Conservation (phyloP, 2,113 vertebrate species). For the Petrocephalus microphthalmus region DNA sequence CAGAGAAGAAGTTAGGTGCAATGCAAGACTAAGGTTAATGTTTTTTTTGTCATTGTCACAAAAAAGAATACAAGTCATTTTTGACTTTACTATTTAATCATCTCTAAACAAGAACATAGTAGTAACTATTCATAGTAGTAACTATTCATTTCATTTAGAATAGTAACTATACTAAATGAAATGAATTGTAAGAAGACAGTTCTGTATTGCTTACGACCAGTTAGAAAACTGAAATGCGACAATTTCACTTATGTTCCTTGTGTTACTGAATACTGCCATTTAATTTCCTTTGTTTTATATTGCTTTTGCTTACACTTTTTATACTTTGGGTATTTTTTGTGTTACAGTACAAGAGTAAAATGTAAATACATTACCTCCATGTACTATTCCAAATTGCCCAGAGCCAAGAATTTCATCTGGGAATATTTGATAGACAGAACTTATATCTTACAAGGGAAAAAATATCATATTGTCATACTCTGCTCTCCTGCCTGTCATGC, state of each 20-base stretch:
- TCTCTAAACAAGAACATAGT: neutral
- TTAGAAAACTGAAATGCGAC: neutral
- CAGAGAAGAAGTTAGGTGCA: neutral
- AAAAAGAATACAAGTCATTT: neutral
- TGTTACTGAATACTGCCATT: neutral
- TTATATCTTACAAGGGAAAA: slow-evolving; percentile 76
- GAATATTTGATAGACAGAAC: slow-evolving; percentile 94
- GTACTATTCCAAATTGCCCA: slow-evolving; percentile 96
- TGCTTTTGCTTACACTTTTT: neutral
- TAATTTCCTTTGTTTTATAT: neutral
- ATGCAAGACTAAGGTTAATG: neutral
- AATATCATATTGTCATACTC: neutral
- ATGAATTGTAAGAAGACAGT: neutral
- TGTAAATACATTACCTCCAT: slow-evolving; percentile 72
- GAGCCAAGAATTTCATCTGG: slow-evolving; percentile 94
- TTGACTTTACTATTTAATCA: neutral
- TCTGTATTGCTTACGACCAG: neutral
- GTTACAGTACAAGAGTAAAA: neutral
- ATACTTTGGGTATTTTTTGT: neutral
- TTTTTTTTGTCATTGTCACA: neutral
- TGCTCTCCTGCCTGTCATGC: neutral
- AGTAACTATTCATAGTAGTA: too few relatives aligned
- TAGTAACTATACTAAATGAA: neutral
- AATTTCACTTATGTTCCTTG: neutral
- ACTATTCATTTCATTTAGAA: neutral